Evolutionary conservation across 23 tunicate genomes (phyloP).

Genomic region (Halocynthia aurantium): DNA sequence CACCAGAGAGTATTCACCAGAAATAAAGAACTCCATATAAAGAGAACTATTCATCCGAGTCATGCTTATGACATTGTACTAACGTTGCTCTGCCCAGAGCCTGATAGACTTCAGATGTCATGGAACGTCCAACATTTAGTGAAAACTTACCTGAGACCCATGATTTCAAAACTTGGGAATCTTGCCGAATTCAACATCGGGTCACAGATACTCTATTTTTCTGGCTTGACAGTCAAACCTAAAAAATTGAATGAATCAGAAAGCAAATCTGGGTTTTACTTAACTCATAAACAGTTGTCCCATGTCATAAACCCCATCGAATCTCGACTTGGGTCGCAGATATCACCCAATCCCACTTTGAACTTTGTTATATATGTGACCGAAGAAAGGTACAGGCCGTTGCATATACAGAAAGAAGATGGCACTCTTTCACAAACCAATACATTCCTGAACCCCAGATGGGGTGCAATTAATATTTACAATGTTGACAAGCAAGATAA

Average conservation of each 20-base stretch:
- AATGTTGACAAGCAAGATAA: slow-evolving; percentile 14
- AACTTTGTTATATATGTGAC: slow-evolving; percentile 78
- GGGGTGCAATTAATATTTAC: slow-evolving; percentile 78
- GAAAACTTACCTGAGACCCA: slow-evolving; percentile 26
- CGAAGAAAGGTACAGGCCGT: slow-evolving; percentile 48
- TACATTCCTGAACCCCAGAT: slow-evolving; percentile 72
- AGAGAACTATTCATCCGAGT: slow-evolving; percentile 51
- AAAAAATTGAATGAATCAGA: slow-evolving; percentile 7
- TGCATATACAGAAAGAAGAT: slow-evolving; percentile 42
- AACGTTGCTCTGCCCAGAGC: slow-evolving; percentile 65
- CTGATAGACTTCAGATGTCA: slow-evolving; percentile 24
- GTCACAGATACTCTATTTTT: slow-evolving; percentile 70
- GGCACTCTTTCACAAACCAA: slow-evolving; percentile 48
- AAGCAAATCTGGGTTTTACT: neutral
- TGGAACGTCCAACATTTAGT: slow-evolving; percentile 59
- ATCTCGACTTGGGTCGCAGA: slow-evolving; percentile 69
- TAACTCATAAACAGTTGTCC: slow-evolving; percentile 49
- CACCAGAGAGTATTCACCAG: neutral
- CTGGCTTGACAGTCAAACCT: slow-evolving; percentile 39
- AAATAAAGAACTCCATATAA: slow-evolving; percentile 21
- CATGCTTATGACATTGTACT: slow-evolving; percentile 61
- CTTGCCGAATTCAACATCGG: slow-evolving; percentile 53
- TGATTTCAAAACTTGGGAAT: slow-evolving; percentile 35
- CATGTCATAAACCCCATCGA: slow-evolving; percentile 75
- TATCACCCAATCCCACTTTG: slow-evolving; percentile 71